Evolutionary conservation across 2,888 invertebrate species (phyloP), one percentile per base, ranked within the genome.

Genomic region (Agrochola lota): DNA sequence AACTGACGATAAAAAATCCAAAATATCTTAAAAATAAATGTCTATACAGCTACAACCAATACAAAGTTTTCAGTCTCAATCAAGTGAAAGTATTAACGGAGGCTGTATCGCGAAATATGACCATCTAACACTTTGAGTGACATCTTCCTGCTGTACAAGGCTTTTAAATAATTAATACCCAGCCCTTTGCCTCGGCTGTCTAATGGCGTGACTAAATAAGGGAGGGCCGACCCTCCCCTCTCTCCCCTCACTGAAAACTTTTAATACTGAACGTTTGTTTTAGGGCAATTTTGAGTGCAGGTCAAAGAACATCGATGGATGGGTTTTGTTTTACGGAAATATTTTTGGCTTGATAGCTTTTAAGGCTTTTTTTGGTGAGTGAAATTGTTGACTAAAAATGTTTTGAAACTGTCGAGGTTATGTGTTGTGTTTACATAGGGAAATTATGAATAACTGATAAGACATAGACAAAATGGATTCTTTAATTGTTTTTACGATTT

Each of bases 191-290:
- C 93, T 92, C 92, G 92, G 91, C 92, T 93, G 95, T 93, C 94
- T 95, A 96, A 96, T 95, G 95, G 95, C 94, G 94, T 95, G 95
- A 94, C 95, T 95, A 95, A 96, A 95, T 94, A 95, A 95, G 95
- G 95, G 93, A 91, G 93, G 91, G 89, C 84, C 88, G 87, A 82
- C 87, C 87, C 91, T 78, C 89, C 90, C 86, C 87, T 91, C 81
- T 78, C 81, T 71, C 83, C 88, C 88, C 87, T 77, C 77, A 81
- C 85, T 89, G 88, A 92, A 94, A 94, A 94, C 92, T 95, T 95
- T 94, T 93, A 93, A 94, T 93, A 93, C 91, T 86, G 88, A 90
- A 89, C 91, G 91, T 93, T 94, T 94, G 94, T 94, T 94, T 91
- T 90, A 85, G 90, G 89, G 91, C 91, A 91, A 93, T 92, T 93